phyloP scores from a whole-genome alignment of 1,140 invertebrate species.

The Drosophila ohnishii region DNA sequence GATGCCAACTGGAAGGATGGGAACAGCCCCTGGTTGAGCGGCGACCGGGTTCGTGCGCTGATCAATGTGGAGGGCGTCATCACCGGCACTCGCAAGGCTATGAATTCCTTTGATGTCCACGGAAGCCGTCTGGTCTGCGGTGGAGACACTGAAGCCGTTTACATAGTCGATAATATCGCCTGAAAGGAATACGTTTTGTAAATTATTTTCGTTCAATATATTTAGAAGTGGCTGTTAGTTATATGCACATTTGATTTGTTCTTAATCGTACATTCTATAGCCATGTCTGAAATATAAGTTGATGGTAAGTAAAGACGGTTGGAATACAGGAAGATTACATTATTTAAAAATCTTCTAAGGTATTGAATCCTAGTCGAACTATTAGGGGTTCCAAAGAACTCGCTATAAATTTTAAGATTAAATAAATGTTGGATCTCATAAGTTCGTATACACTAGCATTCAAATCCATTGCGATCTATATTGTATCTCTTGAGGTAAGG shows the following conservation, averaged over 20 bases:
- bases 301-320: not conserved
- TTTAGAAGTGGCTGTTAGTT: not conserved
- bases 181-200: slow-evolving; percentile 9
- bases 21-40: slow-evolving; percentile 86
- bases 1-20: slow-evolving; percentile 42
- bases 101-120: slow-evolving; percentile 91
- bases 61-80: slow-evolving; percentile 90
- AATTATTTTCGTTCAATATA: slow-evolving; percentile 11
- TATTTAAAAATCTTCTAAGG: too few relatives aligned
- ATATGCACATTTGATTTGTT: not conserved
- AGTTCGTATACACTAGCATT: too few relatives aligned
- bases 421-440: too few relatives aligned
- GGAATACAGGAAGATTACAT: too few relatives aligned
- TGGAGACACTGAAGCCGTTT: slow-evolving; percentile 92
- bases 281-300: not conserved
- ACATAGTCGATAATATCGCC: slow-evolving; percentile 86
- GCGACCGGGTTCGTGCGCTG: slow-evolving; percentile 87
- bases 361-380: too few relatives aligned
- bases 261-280: not conserved
- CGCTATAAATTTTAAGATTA: too few relatives aligned
- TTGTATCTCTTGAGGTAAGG: too few relatives aligned
- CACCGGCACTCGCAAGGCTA: slow-evolving; percentile 87
- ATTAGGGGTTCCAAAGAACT: too few relatives aligned
- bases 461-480: too few relatives aligned
- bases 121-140: slow-evolving; percentile 89